Base-by-base conservation (phyloP, 2,113 vertebrate genomes). In the Tapirus terrestris region DNA sequence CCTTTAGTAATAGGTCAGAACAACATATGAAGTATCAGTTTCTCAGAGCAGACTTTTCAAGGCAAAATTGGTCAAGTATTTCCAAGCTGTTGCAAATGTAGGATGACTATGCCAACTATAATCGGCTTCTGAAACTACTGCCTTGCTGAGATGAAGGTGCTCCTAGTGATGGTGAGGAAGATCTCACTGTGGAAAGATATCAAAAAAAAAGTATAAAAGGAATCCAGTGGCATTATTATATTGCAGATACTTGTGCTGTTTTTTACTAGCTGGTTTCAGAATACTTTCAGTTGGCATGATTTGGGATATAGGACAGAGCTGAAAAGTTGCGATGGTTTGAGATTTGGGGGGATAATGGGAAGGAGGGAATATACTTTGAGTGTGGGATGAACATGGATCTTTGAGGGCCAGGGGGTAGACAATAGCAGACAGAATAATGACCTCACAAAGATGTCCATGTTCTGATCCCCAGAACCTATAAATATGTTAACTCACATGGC, bases 251-350 rank as follows among this genome's bases (percentile, higher is more conserved):
- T 99, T 0, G 96, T 99, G 82, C 99, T 99, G 25, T 99, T 99
- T 99, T 97, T 98, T 99, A 76, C 98, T 99, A 0, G 99, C 99
- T 21, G 99, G 99, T 12, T 99, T 99, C 96, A 99, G 99, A 97
- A 99, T 99, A 0, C 99, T 99, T 72, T 99, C 99, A 9, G 99
- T 99, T 80, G 99, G 99, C 63, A 99, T 99, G 99, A 99, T 99
- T 97, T 98, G 99, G 97, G 99, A 99, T 96, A 98, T 99, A 88
- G 99, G 99, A 31, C 99, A 99, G 99, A 99, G 27, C 56, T 99
- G 97, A 97, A 98, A 29, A 33, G 6, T 9, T 36, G 10, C 29
- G 61, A 8, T 48, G 43, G 10, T 45, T 68, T 83, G n/a, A 68
- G 82, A 53, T 27, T 51, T n/a, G 33, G 31, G 21, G 51, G 93